phyloP scores from a whole-genome alignment of 2,113 vertebrate species.

The Pelecanoides urinatrix region DNA sequence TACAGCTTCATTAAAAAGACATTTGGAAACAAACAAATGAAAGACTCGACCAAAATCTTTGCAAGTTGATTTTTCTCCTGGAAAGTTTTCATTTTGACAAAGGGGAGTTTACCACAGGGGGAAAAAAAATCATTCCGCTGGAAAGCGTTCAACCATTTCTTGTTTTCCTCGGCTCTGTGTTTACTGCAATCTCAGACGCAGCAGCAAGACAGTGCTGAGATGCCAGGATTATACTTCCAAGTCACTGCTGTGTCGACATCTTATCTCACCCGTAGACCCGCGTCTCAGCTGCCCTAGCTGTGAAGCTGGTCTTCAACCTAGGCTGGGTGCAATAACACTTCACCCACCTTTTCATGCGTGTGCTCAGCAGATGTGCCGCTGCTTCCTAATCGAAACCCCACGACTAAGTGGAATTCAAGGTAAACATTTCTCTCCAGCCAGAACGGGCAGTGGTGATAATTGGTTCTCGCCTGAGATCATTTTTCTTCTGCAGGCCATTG shows the following conservation, averaged over 20 bases:
- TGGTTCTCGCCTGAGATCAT: background rate
- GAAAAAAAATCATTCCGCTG: background rate
- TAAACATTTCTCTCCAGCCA: background rate
- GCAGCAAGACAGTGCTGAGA: background rate
- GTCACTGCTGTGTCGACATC: too few relatives aligned
- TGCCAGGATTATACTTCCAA: background rate
- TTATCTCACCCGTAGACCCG: background rate
- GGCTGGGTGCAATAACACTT: background rate
- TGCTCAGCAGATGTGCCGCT: background rate
- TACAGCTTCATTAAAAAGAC: background rate
- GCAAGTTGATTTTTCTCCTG: background rate
- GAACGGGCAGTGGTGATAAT: background rate
- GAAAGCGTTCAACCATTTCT: background rate
- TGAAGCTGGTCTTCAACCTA: background rate
- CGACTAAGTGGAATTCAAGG: background rate
- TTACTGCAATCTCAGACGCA: background rate
- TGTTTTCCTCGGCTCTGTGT: background rate
- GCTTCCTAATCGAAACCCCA: background rate
- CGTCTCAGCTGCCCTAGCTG: background rate
- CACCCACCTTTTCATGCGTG: background rate
- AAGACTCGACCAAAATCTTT: background rate
- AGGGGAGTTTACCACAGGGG: background rate
- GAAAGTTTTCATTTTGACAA: background rate
- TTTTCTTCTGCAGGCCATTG: background rate
- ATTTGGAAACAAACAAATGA: constrained; percentile 15